phyloP scores from a whole-genome alignment of 2,113 vertebrate genomes.

The Gadus macrocephalus region DNA sequence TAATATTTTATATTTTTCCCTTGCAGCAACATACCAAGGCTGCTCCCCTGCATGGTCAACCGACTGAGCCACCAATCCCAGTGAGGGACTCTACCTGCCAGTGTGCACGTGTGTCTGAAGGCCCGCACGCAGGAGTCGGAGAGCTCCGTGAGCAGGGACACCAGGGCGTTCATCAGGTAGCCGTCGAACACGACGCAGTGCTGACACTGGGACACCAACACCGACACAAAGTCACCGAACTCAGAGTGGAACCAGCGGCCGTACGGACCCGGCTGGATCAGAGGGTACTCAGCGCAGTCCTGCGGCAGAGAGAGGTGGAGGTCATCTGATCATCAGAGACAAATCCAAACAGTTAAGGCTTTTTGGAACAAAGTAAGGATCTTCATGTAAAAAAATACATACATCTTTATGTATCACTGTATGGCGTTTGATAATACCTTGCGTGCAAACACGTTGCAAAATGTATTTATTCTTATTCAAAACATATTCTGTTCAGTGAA shows the following conservation, averaged over 20 bases:
- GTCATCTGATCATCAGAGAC: too few relatives aligned
- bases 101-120: constrained; percentile 89
- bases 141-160: constrained; percentile 83
- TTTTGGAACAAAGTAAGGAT: too few relatives aligned
- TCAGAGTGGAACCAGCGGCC: constrained; percentile 86
- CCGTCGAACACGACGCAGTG: constrained; percentile 80
- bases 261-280: constrained; percentile 77
- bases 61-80: neutral
- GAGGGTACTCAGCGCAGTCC: constrained; percentile 82
- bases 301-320: constrained; percentile 35
- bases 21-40: too few relatives aligned
- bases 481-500: too few relatives aligned
- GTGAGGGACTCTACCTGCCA: constrained; percentile 73
- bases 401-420: too few relatives aligned
- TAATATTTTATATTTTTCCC: too few relatives aligned
- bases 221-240: constrained; percentile 85
- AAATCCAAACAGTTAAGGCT: too few relatives aligned
- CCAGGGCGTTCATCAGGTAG: constrained; percentile 82
- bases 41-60: too few relatives aligned
- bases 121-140: constrained; percentile 81
- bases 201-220: constrained; percentile 83
- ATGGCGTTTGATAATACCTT: too few relatives aligned
- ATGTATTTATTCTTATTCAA: too few relatives aligned
- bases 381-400: too few relatives aligned
- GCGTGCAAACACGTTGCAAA: too few relatives aligned